These are phyloP conservation scores for Parotia lawesii DNA, from an alignment of 2,113 vertebrate species.

Conservation along the genomic window DNA sequence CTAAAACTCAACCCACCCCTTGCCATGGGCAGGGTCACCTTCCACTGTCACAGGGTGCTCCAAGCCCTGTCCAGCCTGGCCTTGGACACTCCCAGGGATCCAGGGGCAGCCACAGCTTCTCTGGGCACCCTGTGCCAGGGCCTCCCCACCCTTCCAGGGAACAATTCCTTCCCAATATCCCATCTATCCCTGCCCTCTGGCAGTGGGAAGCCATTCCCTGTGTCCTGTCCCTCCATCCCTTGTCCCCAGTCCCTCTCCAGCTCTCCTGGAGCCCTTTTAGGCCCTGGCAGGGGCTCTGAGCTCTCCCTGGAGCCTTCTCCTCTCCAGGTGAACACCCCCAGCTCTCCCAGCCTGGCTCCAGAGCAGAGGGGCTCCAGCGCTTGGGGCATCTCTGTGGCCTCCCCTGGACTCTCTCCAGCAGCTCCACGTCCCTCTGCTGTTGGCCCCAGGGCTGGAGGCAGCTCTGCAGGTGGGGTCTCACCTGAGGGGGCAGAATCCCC, in stretches of 20 bases:
- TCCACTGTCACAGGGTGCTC: rapidly evolving
- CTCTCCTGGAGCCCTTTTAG: not conserved
- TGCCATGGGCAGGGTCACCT: not conserved
- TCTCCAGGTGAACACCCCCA: not conserved
- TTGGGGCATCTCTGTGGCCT: rapidly evolving
- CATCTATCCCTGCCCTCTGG: not conserved
- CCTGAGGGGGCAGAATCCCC: not conserved
- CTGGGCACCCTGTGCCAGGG: not conserved
- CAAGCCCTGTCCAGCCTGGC: rapidly evolving
- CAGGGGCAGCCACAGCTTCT: not conserved
- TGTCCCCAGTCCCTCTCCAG: not conserved
- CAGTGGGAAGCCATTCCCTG: not conserved
- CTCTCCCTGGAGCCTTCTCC: rapidly evolving
- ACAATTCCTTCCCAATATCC: not conserved
- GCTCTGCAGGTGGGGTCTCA: not conserved
- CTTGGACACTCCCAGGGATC: not conserved
- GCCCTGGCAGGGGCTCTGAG: not conserved
- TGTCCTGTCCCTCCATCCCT: not conserved
- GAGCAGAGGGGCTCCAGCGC: not conserved
- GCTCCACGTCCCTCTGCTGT: not conserved
- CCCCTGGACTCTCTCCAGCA: not conserved
- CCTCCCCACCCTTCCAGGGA: rapidly evolving
- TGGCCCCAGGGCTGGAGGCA: not conserved
- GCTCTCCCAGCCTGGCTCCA: not conserved
- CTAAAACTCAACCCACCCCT: not conserved